Percentiles rank a stretch among this genome's conserved stretches.
Conservation (phyloP, 2,888 invertebrate species). For the Chymomyza caudatula region DNA sequence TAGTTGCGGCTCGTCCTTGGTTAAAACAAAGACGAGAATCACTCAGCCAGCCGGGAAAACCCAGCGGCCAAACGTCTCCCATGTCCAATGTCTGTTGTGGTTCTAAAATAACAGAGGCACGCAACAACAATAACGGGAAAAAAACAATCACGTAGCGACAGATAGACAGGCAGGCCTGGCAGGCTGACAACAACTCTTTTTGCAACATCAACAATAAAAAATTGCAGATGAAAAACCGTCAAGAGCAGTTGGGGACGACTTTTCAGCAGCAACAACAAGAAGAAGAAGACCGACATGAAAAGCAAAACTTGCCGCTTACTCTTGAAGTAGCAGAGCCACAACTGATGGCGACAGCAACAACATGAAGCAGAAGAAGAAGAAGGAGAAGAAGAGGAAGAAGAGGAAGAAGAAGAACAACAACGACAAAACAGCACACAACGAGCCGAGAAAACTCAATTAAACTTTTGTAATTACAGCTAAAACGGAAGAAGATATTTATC, state of each 20-base stretch:
- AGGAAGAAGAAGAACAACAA: background rate
- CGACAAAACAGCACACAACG: constrained; percentile 11
- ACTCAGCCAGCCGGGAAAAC: background rate
- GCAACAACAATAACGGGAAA: background rate
- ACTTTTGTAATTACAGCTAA: constrained; percentile 78
- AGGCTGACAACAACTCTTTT: constrained; percentile 58
- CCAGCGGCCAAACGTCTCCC: background rate
- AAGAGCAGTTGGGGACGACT: constrained; percentile 34
- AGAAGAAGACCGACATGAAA: constrained; percentile 42
- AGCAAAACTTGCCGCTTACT: constrained; percentile 55
- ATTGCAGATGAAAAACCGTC: constrained; percentile 52
- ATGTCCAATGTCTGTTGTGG: background rate
- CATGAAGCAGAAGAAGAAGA: constrained; percentile 3
- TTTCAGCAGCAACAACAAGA: constrained; percentile 38
- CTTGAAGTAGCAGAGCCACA: constrained; percentile 38
- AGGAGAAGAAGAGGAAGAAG: constrained; percentile 8
- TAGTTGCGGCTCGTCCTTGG: background rate
- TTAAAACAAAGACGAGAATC: background rate
- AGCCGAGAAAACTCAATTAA: constrained; percentile 76
- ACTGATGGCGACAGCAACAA: constrained; percentile 11
- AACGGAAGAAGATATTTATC: constrained; percentile 78
- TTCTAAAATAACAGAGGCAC: background rate
- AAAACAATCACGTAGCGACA: constrained; percentile 66
- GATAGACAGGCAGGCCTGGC: constrained; percentile 38
- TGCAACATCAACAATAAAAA: constrained; percentile 68